Base-by-base conservation (phyloP, 2,113 vertebrate species). In the Onychostruthus taczanowskii region DNA sequence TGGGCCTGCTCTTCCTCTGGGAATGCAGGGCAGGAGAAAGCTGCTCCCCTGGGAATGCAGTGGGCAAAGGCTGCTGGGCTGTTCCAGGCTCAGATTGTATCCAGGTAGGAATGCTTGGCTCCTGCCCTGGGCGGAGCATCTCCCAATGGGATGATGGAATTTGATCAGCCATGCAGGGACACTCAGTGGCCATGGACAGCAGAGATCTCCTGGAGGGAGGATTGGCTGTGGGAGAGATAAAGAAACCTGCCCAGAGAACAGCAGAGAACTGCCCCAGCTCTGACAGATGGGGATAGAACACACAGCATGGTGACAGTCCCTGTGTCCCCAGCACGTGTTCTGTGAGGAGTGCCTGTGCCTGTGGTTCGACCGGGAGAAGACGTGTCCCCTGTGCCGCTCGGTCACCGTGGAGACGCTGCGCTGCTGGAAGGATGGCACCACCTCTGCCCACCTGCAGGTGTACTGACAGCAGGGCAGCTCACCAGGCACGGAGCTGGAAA, bases 381-480 rank as follows among this genome's bases (percentile, higher is more conserved):
- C 98, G 21, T 99, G 99, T 88, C 99, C 99, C 0, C 98, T 99
- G 70, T 99, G 99, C 61, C 99, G 99, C 64, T 98, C 99, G 0
- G 96, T 98, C 2, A 98, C 98, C 6, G 97, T 98, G 20, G 99
- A 99, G 75, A 99, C 98, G 2, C 97, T 99, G 91, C 99, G 99
- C 30, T 99, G 99, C 98, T 99, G 99, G 99, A 99, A 99, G 91
- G 99, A 99, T 3, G 99, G 99, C 58, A 98, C 99, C 96, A 99
- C 99, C 14, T 99, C 99, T 0, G 99, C 99, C 49, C 99, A 99
- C 94, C 99, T 99, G 97, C 99, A 99, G 96, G 99, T 99, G 89
- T 99, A 99, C 92, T 99, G 94, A 97, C 20, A 19, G 10, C 47
- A 23, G 8, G 3, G 4, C 19, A 14, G 31, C 81, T 7, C 58